Evolutionary conservation across 2,888 invertebrate genomes (phyloP), one percentile per base, ranked within the genome.

Genomic region (Brenthis ino): DNA sequence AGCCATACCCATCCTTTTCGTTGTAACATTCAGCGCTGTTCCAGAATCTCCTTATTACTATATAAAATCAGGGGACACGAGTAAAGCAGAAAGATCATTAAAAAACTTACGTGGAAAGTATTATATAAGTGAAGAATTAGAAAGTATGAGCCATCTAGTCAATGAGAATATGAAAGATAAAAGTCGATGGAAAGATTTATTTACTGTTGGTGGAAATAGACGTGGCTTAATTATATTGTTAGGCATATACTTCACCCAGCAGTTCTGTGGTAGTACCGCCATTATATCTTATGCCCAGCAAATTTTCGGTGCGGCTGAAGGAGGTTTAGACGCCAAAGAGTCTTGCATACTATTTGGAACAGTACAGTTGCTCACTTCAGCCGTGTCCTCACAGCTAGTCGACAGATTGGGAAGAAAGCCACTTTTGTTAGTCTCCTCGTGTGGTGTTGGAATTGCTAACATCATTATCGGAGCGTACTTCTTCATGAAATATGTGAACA

Each of bases 1-100:
- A 54, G 82, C 93, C 0, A 87, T 94, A 66, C 94, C 95, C 0
- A 85, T 94, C 47, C 76, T 94, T 2, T 94, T 94, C 77, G 88
- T 95, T 14, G 80, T 94, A 1, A 90, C 93, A 1, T 94, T 95
- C 80, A 86, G 93, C 58, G 93, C 94, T 53, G 94, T 95, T 91
- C 95, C 95, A 0, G 96, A 96, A 80, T 94, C 95, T 2, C 96
- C 96, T 0, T 94, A 95, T 76, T 94, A 91, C 78, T 89, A 89
- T 79, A 87, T 94, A 33, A 93, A 93, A 64, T 83, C 85, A 0
- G 93, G 91, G 13, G 85, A 90, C 37, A 84, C 86, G 8, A 93
- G 93, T 48, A 85, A 91, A 68, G 95, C 95, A 0, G 90, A 94
- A 67, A 77, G 85, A 55, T 93, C 94, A 0, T 81, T 96, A 61